A percentile compares a stretch with the other conserved stretches of the same genome.
Evolutionary conservation across 1,140 invertebrate genomes (phyloP).

Genomic region (Penaeus chinensis): DNA sequence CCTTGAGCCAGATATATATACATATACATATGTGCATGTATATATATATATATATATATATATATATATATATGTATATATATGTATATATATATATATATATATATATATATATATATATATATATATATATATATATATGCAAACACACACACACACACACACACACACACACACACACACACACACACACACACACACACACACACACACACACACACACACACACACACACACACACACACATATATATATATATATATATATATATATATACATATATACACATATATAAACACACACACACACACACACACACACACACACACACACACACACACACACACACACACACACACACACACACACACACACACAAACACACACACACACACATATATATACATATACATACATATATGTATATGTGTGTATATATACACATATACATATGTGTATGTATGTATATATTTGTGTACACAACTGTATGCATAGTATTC

Average conservation of each 20-base stretch:
- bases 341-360: neutral
- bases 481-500: conserved; percentile 78
- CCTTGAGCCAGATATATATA: too few species aligned
- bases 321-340: neutral
- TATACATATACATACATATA: neutral
- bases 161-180: too few species aligned
- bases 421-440: conserved; percentile 25
- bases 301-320: neutral
- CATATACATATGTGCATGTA: too few species aligned
- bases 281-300: neutral
- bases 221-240: conserved; percentile 5
- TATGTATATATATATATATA: too few species aligned
- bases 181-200: too few species aligned
- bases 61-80: too few species aligned
- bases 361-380: neutral
- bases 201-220: conserved; percentile 2
- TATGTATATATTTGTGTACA: conserved; percentile 66
- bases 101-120: too few species aligned
- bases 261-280: neutral
- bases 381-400: neutral
- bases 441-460: conserved; percentile 33
- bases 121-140: too few species aligned
- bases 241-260: neutral
- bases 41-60: too few species aligned
- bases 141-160: neutral